Evolutionary conservation across 64 coral and sea anemone species (phyloP), one percentile per base, ranked within the genome.

Genomic region (Cladopsammia gracilis): DNA sequence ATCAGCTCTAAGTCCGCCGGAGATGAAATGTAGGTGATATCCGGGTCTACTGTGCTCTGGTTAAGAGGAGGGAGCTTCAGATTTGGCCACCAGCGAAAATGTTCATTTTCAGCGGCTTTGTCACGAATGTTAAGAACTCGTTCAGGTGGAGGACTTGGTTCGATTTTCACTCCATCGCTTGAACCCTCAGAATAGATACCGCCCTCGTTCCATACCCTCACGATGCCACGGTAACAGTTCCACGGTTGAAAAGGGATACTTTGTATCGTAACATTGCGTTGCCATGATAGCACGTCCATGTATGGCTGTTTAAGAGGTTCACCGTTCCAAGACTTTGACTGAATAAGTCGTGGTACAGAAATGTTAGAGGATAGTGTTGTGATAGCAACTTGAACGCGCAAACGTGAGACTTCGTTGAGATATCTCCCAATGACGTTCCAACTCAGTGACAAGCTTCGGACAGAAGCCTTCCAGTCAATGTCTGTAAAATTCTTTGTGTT

Each of bases 381-480:
- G 0, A 92, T 90, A 54, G 92, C 79, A 53, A 96, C 86, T 86
- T 92, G 86, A 13, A 96, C 48, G 10, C 83, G 85, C 73, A 96
- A 22, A 22, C 86, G 90, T 14, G 95, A 93, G 79, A 96, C 73
- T 79, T 96, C 95, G 9, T 90, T 77, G 18, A 88, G 42, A 58
- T 80, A 90, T 3, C 52, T 79, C 22, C 77, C 76, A 42, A 96
- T 66, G 25, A 86, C 42, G 10, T 78, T 88, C 90, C 90, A 96
- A 3, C 89, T 92, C 20, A 96, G 61, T 19, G 86, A 85, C 22
- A 96, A 62, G 6, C 77, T 90, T 67, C 93, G 60, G 85, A 72
- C 86, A 60, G 82, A 86, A 2, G 86, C 86, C 71, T 89, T 93
- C 90, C 91, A 96, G 72, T 96, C 95, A 23, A 93, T 89, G 61